Evolutionary conservation across 2,797 vertebrate genomes (phyloP).

Genomic region (Apogon hyalosoma): DNA sequence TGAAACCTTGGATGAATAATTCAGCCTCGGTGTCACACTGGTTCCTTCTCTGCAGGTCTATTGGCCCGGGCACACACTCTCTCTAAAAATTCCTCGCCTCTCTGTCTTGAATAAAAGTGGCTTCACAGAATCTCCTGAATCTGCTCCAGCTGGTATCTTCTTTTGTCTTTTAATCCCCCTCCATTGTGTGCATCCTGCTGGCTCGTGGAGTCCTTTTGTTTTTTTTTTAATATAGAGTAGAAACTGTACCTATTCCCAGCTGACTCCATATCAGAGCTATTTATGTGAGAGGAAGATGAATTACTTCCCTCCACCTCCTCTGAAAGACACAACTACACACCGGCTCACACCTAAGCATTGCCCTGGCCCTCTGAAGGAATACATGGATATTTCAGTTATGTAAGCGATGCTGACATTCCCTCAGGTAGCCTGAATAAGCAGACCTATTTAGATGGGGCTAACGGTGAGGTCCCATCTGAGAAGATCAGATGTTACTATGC

Average conservation of each 20-base stretch:
- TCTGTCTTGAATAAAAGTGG: constrained; percentile 38
- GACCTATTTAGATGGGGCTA: constrained; percentile 59
- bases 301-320: constrained; percentile 36
- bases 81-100: constrained; percentile 17
- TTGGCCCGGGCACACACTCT: constrained; percentile 33
- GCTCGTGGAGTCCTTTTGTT: constrained; percentile 14
- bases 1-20: constrained; percentile 76
- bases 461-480: constrained; percentile 21
- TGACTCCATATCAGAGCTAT: constrained; percentile 57
- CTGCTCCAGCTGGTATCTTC: constrained; percentile 48
- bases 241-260: constrained; percentile 50
- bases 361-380: constrained; percentile 36
- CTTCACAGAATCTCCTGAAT: constrained; percentile 45
- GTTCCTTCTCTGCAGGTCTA: constrained; percentile 47
- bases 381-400: constrained; percentile 47
- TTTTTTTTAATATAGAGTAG: constrained; percentile 17
- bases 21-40: constrained; percentile 58
- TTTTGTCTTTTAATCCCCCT: constrained; percentile 41
- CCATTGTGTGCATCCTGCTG: constrained; percentile 27
- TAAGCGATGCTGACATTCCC: constrained; percentile 46
- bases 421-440: constrained; percentile 58
- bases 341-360: constrained; percentile 32
- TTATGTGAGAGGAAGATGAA: constrained; percentile 75
- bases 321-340: constrained; percentile 47
- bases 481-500: constrained; percentile 30